Conservation (phyloP, 2,113 vertebrate species). For the Takifugu bimaculatus region DNA sequence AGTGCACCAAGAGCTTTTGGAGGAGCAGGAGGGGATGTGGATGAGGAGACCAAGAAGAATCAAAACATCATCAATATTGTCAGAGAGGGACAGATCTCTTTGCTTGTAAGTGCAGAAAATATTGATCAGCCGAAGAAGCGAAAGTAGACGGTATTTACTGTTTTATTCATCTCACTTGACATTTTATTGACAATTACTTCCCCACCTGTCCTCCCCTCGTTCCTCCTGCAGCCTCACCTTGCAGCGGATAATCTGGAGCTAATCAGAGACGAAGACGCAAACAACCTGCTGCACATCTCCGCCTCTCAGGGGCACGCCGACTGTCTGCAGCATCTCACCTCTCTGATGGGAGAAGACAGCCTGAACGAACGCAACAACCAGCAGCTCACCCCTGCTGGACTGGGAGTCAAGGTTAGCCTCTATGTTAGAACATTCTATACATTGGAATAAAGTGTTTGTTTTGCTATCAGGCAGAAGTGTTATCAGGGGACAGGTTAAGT, state of each 20-base stretch:
- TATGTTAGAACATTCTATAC: background rate
- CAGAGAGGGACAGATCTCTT: slow-evolving; percentile 92
- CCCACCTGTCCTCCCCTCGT: background rate
- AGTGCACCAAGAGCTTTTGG: slow-evolving; percentile 71
- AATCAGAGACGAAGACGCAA: slow-evolving; percentile 87
- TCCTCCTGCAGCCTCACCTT: slow-evolving; percentile 83
- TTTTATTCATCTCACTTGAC: background rate
- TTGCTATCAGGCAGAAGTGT: slow-evolving; percentile 54
- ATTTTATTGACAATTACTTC: background rate
- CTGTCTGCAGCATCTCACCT: slow-evolving; percentile 96
- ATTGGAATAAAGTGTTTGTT: slow-evolving; percentile 12
- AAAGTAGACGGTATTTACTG: background rate
- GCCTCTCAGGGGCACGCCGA: slow-evolving; percentile 90
- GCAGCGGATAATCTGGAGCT: slow-evolving; percentile 95
- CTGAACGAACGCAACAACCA: slow-evolving; percentile 89
- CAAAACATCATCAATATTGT: slow-evolving; percentile 97
- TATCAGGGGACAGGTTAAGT: slow-evolving; percentile 34
- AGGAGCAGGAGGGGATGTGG: slow-evolving; percentile 69
- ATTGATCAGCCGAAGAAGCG: no score
- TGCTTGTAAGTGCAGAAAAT: slow-evolving; percentile 80
- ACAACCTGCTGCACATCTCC: slow-evolving; percentile 92
- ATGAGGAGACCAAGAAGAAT: slow-evolving; percentile 84
- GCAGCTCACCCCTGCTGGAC: slow-evolving; percentile 90
- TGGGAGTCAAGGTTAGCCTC: slow-evolving; percentile 87
- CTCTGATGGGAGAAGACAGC: slow-evolving; percentile 95